Evolutionary conservation across 2,797 vertebrate species (phyloP).

Genomic region (Acanthiza pusilla): DNA sequence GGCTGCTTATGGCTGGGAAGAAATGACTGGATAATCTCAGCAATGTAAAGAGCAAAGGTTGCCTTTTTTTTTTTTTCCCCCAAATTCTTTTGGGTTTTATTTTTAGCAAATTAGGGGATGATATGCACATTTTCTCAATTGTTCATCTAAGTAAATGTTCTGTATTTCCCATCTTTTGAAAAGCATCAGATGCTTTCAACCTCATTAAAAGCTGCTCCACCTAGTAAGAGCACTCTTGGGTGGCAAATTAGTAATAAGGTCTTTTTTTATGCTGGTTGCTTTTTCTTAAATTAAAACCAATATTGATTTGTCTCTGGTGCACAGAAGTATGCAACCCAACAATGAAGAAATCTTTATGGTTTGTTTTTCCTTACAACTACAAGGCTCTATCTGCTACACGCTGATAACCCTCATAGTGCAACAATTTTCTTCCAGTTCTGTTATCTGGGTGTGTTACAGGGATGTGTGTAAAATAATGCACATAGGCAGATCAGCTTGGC

Average conservation of each 20-base stretch:
- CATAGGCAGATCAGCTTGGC: not conserved
- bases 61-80: not conserved
- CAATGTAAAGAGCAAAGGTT: not conserved
- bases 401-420: not conserved
- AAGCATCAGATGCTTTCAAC: not conserved
- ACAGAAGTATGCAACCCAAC: not conserved
- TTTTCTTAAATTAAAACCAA: not conserved
- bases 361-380: not conserved
- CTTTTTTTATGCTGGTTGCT: not conserved
- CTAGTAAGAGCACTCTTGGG: not conserved
- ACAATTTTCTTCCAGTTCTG: not conserved
- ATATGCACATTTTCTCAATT: not conserved
- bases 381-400: not conserved
- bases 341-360: not conserved
- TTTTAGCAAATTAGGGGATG: not conserved
- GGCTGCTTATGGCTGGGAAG: not conserved
- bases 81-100: not conserved
- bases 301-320: not conserved
- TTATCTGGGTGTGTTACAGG: not conserved
- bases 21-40: not conserved
- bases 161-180: not conserved
- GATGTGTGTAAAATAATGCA: not conserved
- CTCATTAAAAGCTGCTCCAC: not conserved
- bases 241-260: not conserved
- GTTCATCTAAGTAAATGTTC: not conserved